A percentile compares a stretch with the other conserved stretches of the same genome.
These are phyloP conservation scores for Astatoreochromis straeleni DNA, from an alignment of 2,113 vertebrate species.

Conservation along the genomic window DNA sequence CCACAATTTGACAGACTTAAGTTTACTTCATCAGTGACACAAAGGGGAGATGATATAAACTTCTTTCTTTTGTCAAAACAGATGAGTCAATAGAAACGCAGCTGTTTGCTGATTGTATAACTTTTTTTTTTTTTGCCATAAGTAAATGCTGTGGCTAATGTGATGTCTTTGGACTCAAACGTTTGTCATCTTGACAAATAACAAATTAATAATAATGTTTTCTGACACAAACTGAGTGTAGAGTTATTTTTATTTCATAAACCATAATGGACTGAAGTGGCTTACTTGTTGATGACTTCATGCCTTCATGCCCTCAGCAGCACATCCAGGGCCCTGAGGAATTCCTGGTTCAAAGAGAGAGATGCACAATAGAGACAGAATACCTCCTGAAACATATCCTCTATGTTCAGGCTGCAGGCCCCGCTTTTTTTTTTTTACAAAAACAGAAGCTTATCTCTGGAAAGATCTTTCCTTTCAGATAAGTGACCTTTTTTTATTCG, in stretches of 20 bases:
- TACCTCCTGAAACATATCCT: neutral
- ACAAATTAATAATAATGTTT: neutral
- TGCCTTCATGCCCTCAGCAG: conserved; percentile 37
- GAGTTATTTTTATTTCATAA: neutral
- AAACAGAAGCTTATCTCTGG: conserved; percentile 34
- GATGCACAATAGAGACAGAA: conserved; percentile 15
- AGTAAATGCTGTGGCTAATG: neutral
- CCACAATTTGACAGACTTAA: neutral
- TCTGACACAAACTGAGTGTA: neutral
- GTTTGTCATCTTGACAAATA: neutral
- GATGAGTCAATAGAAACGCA: neutral
- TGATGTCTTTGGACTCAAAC: neutral
- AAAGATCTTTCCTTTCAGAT: conserved; percentile 35
- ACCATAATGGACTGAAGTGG: neutral
- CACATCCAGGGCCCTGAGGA: conserved; percentile 17
- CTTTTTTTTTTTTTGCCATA: neutral
- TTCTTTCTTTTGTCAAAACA: neutral
- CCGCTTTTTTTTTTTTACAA: neutral
- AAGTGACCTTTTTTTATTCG: neutral
- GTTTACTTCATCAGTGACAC: neutral
- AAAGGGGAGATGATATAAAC: neutral
- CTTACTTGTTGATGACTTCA: neutral
- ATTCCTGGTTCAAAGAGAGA: conserved; percentile 45
- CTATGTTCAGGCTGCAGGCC: neutral
- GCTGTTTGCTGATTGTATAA: neutral